Evolutionary conservation across 2,888 invertebrate species (phyloP).

Genomic region (Dascillus cervinus): DNA sequence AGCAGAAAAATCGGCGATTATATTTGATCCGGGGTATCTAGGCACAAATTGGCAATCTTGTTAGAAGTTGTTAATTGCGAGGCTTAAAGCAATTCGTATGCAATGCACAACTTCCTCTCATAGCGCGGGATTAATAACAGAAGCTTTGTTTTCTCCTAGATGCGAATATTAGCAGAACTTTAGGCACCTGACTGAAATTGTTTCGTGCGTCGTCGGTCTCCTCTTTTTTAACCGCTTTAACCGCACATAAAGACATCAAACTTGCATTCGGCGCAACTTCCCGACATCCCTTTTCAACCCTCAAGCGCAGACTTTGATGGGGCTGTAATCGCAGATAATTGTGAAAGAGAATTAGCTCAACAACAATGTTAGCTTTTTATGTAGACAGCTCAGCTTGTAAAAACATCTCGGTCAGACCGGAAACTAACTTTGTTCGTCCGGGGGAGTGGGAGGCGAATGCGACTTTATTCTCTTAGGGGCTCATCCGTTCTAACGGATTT

Average conservation of each 20-base stretch:
- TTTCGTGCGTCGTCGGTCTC: no score
- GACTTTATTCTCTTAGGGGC: conserved; percentile 28
- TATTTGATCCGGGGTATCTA: conserved; percentile 35
- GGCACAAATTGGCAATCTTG: conserved; percentile 41
- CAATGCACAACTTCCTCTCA: conserved; percentile 21
- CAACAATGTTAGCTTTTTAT: conserved; percentile 40
- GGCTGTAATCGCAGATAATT: conserved; percentile 42
- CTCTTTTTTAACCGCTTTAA: conserved; percentile 23
- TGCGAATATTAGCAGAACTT: no score
- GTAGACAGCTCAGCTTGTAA: conserved; percentile 34
- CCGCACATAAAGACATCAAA: conserved; percentile 36
- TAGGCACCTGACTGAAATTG: no score
- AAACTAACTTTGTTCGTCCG: conserved; percentile 34
- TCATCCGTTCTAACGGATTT: conserved; percentile 14
- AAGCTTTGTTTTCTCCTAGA: conserved; percentile 18
- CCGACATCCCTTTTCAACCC: conserved; percentile 20
- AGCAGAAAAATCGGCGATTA: conserved; percentile 39
- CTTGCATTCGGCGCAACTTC: conserved; percentile 24
- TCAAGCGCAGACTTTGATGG: conserved; percentile 36
- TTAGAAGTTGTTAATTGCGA: conserved; percentile 41
- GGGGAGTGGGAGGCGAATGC: conserved; percentile 30
- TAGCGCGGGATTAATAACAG: conserved; percentile 18
- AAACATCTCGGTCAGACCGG: conserved; percentile 34
- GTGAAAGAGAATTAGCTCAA: conserved; percentile 39
- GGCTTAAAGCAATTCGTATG: conserved; percentile 40